Percentiles rank a stretch among this genome's conserved stretches.
These are phyloP conservation scores for Zonotrichia leucophrys DNA, from an alignment of 2,113 vertebrate genomes.

Conservation along the genomic window DNA sequence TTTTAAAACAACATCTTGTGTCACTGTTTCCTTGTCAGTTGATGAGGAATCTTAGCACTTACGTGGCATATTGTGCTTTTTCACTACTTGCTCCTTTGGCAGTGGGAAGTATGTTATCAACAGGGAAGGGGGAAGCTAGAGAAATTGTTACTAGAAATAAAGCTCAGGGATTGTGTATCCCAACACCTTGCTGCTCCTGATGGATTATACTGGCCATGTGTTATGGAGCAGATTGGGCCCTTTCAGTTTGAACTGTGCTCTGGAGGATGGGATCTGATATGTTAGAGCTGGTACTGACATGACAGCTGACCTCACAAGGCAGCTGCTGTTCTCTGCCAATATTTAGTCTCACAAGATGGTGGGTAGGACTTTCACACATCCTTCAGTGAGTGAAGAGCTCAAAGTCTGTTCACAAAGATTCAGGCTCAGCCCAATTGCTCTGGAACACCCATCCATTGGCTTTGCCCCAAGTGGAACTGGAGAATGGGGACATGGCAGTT, in stretches of 20 bases:
- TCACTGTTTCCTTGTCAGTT: background rate
- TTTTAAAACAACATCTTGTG: background rate
- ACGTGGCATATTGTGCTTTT: background rate
- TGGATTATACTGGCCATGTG: background rate
- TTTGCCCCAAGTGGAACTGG: background rate
- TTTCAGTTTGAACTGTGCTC: background rate
- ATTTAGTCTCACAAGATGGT: background rate
- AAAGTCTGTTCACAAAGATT: background rate
- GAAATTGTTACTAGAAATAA: background rate
- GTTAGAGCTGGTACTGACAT: background rate
- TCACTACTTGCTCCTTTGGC: background rate
- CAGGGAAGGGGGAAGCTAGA: background rate
- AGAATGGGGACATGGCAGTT: background rate
- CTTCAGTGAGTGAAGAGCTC: constrained; percentile 3
- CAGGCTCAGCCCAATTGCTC: background rate
- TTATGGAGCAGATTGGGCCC: background rate
- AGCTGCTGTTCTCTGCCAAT: constrained; percentile 24
- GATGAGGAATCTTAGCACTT: constrained; percentile 9
- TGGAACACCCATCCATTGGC: background rate
- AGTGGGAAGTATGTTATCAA: background rate
- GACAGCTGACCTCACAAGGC: background rate
- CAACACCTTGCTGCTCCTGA: background rate
- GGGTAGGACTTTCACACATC: background rate
- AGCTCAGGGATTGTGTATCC: background rate
- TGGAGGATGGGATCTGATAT: background rate